These are phyloP conservation scores for Eupithecia insigniata DNA, from an alignment of 2,888 invertebrate species.

Conservation along the genomic window DNA sequence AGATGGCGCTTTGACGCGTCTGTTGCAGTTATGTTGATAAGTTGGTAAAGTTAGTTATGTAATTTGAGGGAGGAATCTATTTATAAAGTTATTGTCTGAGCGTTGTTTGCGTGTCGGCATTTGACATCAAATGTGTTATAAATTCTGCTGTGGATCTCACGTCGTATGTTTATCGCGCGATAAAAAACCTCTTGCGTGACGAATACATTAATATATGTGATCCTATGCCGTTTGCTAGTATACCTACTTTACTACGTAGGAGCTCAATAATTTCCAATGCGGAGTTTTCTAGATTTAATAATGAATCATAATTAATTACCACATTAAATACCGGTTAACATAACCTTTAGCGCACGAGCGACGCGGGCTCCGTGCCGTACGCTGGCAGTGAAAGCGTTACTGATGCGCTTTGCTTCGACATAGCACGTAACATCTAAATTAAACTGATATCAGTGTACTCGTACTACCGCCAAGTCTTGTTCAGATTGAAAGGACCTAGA, in stretches of 20 bases:
- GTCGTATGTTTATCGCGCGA: background rate
- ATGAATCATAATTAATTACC: too few species aligned
- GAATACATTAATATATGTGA: background rate
- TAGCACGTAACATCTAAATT: background rate
- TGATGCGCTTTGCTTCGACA: background rate
- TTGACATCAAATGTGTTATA: background rate
- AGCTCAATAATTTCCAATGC: background rate
- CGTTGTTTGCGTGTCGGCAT: background rate
- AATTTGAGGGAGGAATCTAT: conserved; percentile 7
- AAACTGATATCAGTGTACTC: background rate
- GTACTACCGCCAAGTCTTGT: background rate
- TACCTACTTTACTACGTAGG: too few species aligned
- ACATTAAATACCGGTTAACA: background rate
- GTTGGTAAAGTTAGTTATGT: conserved; percentile 26
- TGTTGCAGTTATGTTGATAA: conserved; percentile 63
- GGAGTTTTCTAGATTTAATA: background rate
- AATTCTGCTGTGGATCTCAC: background rate
- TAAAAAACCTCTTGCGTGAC: background rate
- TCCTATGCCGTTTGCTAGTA: background rate
- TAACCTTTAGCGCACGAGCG: background rate
- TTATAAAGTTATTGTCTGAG: conserved; percentile 4
- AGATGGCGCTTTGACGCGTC: conserved; percentile 73
- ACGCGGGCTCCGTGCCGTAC: background rate
- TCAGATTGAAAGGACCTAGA: background rate
- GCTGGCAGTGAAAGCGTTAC: background rate